Base-by-base conservation (phyloP, 2,113 vertebrate genomes). In the Gymnogyps californianus region DNA sequence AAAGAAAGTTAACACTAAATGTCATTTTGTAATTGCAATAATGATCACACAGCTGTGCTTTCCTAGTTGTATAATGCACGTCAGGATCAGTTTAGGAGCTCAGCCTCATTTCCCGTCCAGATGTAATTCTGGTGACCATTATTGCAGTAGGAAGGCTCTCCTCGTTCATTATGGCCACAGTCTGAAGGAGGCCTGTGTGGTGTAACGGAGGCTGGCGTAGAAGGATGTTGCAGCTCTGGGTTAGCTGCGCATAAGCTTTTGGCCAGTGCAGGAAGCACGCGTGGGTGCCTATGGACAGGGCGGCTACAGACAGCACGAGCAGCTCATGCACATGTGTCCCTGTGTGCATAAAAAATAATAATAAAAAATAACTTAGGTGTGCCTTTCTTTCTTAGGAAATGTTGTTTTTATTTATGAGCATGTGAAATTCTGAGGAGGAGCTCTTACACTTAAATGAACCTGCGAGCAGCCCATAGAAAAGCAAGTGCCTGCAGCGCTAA, bases 401-500 rank as follows among this genome's bases (percentile, higher is more conserved):
- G n/a, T 89, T 98, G 96, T 95, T 93, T 95, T 97, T 98, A 97
- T 98, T 98, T 97, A 97, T 93, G 95, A 97, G 96, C 69, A 89
- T 97, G 97, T 97, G 96, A 94, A 96, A 97, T 98, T 98, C 96
- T 65, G 67, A 97, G 97, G 96, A 98, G 97, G 95, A 97, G 95
- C 96, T 94, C 96, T 97, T 97, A 98, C 97, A 98, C 98, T 98
- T 98, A 98, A 98, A 97, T 98, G 98, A 98, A 98, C 97, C 98
- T 97, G 97, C 75, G 31, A 97, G 97, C 97, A 97, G 97, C 98
- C 96, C 97, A 93, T 96, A 95, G 98, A 97, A 98, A 97, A 98
- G 98, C 98, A 92, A 97, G 97, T 97, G 98, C 98, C 98, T 95
- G 96, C 96, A 98, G 98, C 40, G 97, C 98, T 98, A 97, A 98